Conservation (phyloP, 2,113 vertebrate genomes). For the Lates calcarifer region DNA sequence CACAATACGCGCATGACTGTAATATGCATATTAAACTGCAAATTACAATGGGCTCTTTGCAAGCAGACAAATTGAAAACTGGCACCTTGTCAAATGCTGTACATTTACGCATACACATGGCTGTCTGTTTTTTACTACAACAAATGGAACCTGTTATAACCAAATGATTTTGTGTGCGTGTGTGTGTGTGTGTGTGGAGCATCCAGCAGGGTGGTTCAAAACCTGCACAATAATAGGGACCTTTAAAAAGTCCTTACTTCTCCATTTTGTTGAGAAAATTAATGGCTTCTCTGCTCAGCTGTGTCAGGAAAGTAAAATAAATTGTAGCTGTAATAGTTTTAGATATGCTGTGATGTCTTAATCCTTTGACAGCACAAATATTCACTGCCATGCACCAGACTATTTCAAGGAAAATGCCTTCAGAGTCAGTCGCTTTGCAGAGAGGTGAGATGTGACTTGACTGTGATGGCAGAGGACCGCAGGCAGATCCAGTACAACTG, state of each 20-base stretch:
- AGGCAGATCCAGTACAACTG: background rate
- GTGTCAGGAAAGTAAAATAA: conserved; percentile 55
- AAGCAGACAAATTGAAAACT: conserved; percentile 31
- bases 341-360: conserved; percentile 52
- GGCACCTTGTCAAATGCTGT: conserved; percentile 40
- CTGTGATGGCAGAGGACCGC: background rate
- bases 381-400: conserved; percentile 27
- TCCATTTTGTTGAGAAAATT: conserved; percentile 32
- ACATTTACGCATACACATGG: conserved; percentile 27
- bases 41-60: conserved; percentile 37
- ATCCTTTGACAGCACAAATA: conserved; percentile 55
- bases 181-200: background rate
- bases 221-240: conserved; percentile 9
- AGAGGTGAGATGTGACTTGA: conserved; percentile 32
- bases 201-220: conserved; percentile 19
- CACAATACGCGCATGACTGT: conserved; percentile 31
- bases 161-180: conserved; percentile 19
- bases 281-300: conserved; percentile 46
- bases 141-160: conserved; percentile 40
- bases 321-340: conserved; percentile 50
- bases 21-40: conserved; percentile 47
- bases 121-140: conserved; percentile 15
- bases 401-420: conserved; percentile 35
- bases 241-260: conserved; percentile 41
- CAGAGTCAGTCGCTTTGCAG: conserved; percentile 28